Conservation (phyloP, 2,113 vertebrate species). For the Motacilla alba region DNA sequence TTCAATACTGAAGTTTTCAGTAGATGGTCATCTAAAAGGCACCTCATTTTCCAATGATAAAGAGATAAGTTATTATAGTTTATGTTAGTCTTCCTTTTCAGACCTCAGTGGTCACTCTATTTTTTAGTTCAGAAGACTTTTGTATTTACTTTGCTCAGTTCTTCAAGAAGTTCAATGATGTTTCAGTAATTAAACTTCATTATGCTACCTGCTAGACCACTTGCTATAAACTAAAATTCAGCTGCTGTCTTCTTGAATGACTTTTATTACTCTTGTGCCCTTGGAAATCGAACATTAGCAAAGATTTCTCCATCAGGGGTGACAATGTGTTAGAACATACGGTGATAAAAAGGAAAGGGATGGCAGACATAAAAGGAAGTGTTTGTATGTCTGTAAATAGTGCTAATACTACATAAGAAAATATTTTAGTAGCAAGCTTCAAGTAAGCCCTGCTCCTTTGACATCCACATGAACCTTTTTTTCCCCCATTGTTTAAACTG, state of each 20-base stretch:
- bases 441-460: background rate
- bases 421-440: background rate
- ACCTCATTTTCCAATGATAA: background rate
- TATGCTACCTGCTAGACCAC: background rate
- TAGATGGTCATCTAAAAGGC: background rate
- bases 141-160: background rate
- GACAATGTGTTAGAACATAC: background rate
- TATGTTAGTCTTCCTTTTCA: background rate
- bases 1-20: background rate
- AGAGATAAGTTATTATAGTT: background rate
- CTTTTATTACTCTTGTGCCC: background rate
- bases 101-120: background rate
- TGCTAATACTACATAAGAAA: background rate
- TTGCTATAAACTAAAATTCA: background rate
- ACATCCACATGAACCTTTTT: background rate
- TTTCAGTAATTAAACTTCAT: background rate
- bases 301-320: background rate
- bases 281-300: background rate
- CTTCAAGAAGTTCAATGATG: background rate
- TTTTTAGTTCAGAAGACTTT: background rate
- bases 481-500: background rate
- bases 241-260: background rate
- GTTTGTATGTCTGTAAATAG: background rate
- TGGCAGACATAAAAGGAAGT: background rate
- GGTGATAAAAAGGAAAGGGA: background rate